These are phyloP conservation scores for Petrolisthes manimaculis DNA, from an alignment of 2,888 invertebrate genomes.

Conservation along the genomic window DNA sequence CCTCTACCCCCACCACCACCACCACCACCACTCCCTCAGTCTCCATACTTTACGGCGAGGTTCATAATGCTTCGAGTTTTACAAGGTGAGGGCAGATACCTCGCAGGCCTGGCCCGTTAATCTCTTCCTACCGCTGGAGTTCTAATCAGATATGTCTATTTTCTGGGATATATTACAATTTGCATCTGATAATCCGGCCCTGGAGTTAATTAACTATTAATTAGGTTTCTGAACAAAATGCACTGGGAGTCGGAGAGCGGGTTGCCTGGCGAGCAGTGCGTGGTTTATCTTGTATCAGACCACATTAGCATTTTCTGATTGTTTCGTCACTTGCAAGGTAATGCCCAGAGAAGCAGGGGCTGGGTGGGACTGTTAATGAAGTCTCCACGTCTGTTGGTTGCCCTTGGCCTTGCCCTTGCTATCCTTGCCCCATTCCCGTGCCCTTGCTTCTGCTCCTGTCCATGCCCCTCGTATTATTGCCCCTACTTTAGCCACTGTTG, in stretches of 20 bases:
- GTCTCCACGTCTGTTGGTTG: conserved; percentile 28
- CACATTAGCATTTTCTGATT: conserved; percentile 59
- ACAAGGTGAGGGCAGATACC: background rate
- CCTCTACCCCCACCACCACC: conserved; percentile 51
- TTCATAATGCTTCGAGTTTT: conserved; percentile 38
- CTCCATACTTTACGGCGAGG: conserved; percentile 11
- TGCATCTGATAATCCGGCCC: conserved; percentile 41
- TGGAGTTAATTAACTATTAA: conserved; percentile 51
- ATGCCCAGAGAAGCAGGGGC: conserved; percentile 41
- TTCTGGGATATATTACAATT: conserved; percentile 40
- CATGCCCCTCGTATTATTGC: no score
- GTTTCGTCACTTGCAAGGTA: conserved; percentile 57
- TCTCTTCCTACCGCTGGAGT: background rate
- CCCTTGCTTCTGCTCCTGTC: background rate
- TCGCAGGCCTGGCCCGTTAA: background rate
- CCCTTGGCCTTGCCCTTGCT: no score
- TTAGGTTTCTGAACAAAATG: conserved; percentile 54
- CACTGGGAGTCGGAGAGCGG: conserved; percentile 23
- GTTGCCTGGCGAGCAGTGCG: conserved; percentile 41
- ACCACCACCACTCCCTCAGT: conserved; percentile 26
- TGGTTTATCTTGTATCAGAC: conserved; percentile 55
- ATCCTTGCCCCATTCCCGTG: no score
- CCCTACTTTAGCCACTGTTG: no score
- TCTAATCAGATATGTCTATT: conserved; percentile 32
- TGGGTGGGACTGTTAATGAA: conserved; percentile 38